Evolutionary conservation across 2,113 vertebrate genomes (phyloP).

Genomic region (Parotia lawesii): DNA sequence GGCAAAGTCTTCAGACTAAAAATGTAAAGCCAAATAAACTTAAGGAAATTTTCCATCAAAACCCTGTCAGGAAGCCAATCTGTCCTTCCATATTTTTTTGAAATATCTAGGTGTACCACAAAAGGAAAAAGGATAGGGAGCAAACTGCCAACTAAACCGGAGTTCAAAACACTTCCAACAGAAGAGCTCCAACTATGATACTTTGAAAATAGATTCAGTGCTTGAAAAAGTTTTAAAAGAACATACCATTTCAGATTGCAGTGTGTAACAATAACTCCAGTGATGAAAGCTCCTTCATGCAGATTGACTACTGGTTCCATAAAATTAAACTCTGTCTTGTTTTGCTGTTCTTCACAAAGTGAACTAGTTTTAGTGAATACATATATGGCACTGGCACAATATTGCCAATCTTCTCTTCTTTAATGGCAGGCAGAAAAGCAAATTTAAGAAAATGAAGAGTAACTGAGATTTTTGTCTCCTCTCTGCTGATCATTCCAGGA

Average conservation of each 20-base stretch:
- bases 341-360: neutral
- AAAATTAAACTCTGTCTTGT: neutral
- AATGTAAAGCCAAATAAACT: slow-evolving; percentile 29
- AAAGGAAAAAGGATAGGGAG: slow-evolving; percentile 15
- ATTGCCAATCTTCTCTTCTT: neutral
- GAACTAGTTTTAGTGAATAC: neutral
- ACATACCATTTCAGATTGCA: neutral
- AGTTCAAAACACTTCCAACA: neutral
- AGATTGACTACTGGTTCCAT: neutral
- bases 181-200: neutral
- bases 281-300: neutral
- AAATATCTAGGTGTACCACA: slow-evolving; percentile 18
- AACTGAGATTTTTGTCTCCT: neutral
- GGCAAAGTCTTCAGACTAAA: neutral
- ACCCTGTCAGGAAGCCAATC: slow-evolving; percentile 33
- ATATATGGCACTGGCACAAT: neutral
- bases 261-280: neutral
- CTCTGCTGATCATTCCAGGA: neutral
- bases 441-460: neutral
- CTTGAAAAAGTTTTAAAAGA: neutral
- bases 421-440: neutral
- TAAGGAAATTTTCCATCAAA: slow-evolving; percentile 54
- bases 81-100: neutral
- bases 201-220: neutral
- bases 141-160: neutral